Percentiles rank a stretch among this genome's conserved stretches.
Evolutionary conservation across 2,113 vertebrate species (phyloP).

Genomic region (Columba livia): DNA sequence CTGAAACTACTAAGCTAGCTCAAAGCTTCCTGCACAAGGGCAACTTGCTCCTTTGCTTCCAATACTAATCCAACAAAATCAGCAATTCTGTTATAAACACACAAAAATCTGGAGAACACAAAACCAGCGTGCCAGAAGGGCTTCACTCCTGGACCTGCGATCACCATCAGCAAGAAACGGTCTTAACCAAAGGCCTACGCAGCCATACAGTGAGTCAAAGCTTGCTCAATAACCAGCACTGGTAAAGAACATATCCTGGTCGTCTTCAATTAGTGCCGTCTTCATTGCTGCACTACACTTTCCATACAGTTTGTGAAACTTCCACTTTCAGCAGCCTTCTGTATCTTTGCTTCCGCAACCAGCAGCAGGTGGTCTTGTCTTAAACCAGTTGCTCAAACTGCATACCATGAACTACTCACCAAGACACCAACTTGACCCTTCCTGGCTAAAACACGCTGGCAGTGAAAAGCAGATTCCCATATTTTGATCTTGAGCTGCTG

Average conservation of each 20-base stretch:
- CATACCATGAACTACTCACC: conserved; percentile 23
- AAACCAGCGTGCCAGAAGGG: not conserved
- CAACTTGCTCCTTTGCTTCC: not conserved
- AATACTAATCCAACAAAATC: not conserved
- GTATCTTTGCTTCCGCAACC: not conserved
- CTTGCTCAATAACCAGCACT: not conserved
- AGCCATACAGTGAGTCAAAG: not conserved
- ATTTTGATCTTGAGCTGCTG: not conserved
- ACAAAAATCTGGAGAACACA: not conserved
- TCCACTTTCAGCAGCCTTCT: not conserved
- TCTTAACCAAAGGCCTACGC: not conserved
- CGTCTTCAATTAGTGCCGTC: not conserved
- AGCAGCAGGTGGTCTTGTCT: conserved; percentile 18
- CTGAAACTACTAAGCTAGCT: not conserved
- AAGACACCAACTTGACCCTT: conserved; percentile 1
- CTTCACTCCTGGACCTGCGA: not conserved
- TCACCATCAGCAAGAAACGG: not conserved
- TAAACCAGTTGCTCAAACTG: conserved; percentile 16
- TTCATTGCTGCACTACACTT: not conserved
- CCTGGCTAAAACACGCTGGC: conserved; percentile 7
- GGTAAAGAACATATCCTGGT: not conserved
- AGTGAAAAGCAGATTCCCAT: not conserved
- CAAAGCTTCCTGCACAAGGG: not conserved
- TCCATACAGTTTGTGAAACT: not conserved
- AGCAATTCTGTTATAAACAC: not conserved